Evolutionary conservation across 2,797 vertebrate species (phyloP), one percentile per base, ranked within the genome.

Genomic region (Loris lydekkerianus): DNA sequence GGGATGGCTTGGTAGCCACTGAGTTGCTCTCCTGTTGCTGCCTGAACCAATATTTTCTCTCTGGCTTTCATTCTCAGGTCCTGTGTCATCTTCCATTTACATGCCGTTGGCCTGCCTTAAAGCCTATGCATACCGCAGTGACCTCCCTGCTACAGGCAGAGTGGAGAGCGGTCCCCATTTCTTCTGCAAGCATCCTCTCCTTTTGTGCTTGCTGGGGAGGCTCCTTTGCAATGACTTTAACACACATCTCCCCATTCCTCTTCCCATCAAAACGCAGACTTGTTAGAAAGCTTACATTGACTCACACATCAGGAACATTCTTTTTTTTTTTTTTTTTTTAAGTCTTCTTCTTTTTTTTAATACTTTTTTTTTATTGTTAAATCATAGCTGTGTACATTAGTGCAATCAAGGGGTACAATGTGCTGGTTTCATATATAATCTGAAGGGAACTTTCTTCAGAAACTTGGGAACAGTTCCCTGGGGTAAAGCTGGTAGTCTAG

Each of bases 141-240:
- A 31, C n/a, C 21, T 29, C 37, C 81, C 20, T 83, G 58, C 9
- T 89, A 10, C 27, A 78, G 37, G 17, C 21, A 2, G 3, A 63
- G 8, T 18, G 11, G 61, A 5, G 4, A 53, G 8, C 18, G 11
- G 67, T 21, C 27, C 18, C 70, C 53, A 10, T 78, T 60, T 91
- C 65, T 94, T 88, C 61, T 65, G 31, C 21, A 91, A 77, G 15
- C 43, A 65, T 76, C 43, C 20, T 86, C 13, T 82, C 18, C 67
- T 93, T 76, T 65, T 29, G 9, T 63, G 15, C 80, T 91, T 94
- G 46, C 27, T 84, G 29, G 92, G 29, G 31, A 60, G n/a, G 13
- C 27, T 92, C 10, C 58, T 73, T 86, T 89, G 31, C 40, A 60
- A 76, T 65, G 43, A 84, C 91, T 91, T 89, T 87, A 53, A 58